Percentiles rank a stretch among this genome's conserved stretches.
phyloP scores from a whole-genome alignment of 2,888 invertebrate genomes.

The Xylota sylvarum region DNA sequence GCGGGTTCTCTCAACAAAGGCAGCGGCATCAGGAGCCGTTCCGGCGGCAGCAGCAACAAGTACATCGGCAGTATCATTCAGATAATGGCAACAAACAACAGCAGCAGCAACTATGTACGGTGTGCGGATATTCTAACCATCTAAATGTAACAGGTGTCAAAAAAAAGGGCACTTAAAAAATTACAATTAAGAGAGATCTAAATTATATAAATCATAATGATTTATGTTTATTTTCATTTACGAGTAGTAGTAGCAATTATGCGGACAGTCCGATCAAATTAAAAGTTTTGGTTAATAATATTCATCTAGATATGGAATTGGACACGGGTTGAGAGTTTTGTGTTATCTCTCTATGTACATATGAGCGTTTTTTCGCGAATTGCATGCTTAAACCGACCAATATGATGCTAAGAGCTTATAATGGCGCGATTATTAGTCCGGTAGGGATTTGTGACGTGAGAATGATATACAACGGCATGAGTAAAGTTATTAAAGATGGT shows the following conservation, averaged over 20 bases:
- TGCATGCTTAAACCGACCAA: not conserved
- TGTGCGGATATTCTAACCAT: conserved; percentile 64
- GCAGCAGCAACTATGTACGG: conserved; percentile 40
- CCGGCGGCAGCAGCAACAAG: conserved; percentile 36
- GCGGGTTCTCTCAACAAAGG: conserved; percentile 22
- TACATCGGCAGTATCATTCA: conserved; percentile 1
- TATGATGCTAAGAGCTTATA: conserved; percentile 16
- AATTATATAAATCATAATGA: conserved; percentile 49
- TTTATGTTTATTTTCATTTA: too few relatives aligned
- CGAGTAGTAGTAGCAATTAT: too few relatives aligned
- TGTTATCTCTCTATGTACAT: too few relatives aligned
- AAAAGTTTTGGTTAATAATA: too few relatives aligned
- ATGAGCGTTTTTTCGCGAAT: too few relatives aligned
- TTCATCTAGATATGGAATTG: conserved; percentile 44
- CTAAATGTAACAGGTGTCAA: conserved; percentile 67
- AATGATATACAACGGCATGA: conserved; percentile 4
- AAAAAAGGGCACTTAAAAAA: conserved; percentile 68
- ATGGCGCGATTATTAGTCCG: conserved; percentile 3
- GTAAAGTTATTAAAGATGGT: conserved; percentile 10
- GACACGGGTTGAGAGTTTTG: conserved; percentile 63
- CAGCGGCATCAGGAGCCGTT: conserved; percentile 30
- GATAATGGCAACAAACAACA: conserved; percentile 1
- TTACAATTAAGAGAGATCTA: conserved; percentile 25
- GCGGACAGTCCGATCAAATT: too few relatives aligned
- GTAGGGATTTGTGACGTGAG: conserved; percentile 12